Evolutionary conservation across 2,888 invertebrate species (phyloP).

Genomic region (Torymus aiolomorphi): DNA sequence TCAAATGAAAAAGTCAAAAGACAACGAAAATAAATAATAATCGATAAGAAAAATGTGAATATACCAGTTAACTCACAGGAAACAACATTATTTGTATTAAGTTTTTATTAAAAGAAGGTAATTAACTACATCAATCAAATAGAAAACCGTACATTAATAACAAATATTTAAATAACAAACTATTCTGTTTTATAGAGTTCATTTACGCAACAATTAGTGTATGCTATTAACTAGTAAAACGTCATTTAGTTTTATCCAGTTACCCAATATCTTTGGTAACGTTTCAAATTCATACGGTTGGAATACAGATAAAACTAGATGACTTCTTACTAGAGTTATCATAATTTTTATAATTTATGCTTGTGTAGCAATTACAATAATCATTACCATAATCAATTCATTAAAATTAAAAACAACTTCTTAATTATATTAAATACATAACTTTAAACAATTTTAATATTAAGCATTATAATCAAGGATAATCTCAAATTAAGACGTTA

Average conservation of each 20-base stretch:
- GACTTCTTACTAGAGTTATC: too few relatives aligned
- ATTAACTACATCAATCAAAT: too few relatives aligned
- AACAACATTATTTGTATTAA: too few relatives aligned
- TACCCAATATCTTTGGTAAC: too few relatives aligned
- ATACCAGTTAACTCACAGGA: too few relatives aligned
- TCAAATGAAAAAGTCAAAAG: not conserved
- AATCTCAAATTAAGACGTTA: conserved; percentile 20
- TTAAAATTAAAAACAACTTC: conserved; percentile 26
- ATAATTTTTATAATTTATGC: too few relatives aligned
- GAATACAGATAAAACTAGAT: too few relatives aligned
- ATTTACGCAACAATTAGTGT: conserved; percentile 51
- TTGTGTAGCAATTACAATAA: conserved; percentile 38
- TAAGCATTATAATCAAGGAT: conserved; percentile 13
- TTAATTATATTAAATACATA: conserved; percentile 13
- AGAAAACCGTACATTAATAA: not conserved
- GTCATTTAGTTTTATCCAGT: too few relatives aligned
- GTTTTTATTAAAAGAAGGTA: too few relatives aligned
- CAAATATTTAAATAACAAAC: not conserved
- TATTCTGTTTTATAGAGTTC: conserved; percentile 18
- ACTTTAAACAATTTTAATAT: conserved; percentile 28
- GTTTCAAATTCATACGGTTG: too few relatives aligned
- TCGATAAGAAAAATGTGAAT: too few relatives aligned
- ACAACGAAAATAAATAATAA: not conserved
- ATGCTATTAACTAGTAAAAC: not conserved
- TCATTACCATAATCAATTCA: conserved; percentile 26